Conservation (phyloP, 2,888 invertebrate genomes). For the Zhuqinia jingwanae region DNA sequence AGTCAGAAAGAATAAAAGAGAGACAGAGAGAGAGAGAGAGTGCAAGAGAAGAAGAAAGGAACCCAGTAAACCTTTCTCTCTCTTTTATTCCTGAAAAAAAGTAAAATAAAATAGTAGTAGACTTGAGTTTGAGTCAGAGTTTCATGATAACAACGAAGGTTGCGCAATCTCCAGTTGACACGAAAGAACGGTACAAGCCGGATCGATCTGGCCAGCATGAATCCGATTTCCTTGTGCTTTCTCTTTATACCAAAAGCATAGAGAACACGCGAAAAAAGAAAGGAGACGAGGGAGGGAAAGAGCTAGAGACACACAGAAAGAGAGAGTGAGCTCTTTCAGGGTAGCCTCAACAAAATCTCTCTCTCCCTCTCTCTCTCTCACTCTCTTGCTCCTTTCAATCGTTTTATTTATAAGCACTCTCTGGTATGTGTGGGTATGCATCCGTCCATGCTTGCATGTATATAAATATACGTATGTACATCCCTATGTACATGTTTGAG, state of each 20-base stretch:
- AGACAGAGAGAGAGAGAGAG: conserved; percentile 30
- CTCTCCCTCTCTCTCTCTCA: conserved; percentile 21
- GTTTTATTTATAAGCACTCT: background rate
- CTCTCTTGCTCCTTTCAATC: background rate
- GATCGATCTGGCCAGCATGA: conserved; percentile 78
- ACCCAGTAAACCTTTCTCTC: conserved; percentile 50
- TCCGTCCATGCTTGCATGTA: background rate
- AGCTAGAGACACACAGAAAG: background rate
- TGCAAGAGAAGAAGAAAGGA: conserved; percentile 40
- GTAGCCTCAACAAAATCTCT: conserved; percentile 8
- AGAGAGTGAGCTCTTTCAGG: background rate
- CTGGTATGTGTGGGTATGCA: background rate
- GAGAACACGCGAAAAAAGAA: too few species aligned
- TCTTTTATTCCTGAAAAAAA: conserved; percentile 23
- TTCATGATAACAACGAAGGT: conserved; percentile 66
- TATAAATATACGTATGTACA: background rate
- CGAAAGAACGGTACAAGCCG: conserved; percentile 69
- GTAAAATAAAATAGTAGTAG: background rate
- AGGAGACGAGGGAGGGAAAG: background rate
- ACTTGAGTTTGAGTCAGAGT: conserved; percentile 20
- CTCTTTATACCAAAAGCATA: conserved; percentile 6
- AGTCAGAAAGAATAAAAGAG: background rate
- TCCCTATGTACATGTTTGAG: background rate
- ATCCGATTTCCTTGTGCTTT: conserved; percentile 70
- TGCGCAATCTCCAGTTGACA: conserved; percentile 79